Conservation (phyloP, 2,113 vertebrate genomes). For the Misgurnus anguillicaudatus region DNA sequence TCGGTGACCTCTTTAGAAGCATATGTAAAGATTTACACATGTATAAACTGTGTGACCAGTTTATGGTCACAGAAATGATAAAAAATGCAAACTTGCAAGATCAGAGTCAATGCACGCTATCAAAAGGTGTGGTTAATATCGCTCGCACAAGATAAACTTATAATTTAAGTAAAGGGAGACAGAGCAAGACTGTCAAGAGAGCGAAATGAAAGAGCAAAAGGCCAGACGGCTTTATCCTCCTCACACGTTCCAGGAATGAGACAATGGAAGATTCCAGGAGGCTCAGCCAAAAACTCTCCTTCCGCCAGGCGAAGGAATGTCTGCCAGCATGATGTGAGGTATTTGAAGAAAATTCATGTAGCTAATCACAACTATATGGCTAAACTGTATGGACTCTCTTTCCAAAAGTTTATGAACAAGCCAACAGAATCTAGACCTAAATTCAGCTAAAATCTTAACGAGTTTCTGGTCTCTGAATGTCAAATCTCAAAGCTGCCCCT, state of each 20-base stretch:
- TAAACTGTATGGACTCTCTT: neutral
- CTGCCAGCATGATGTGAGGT: conserved; percentile 34
- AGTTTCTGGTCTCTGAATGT: too few species aligned
- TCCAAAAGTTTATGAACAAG: neutral
- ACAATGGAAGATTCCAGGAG: conserved; percentile 69
- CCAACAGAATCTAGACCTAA: too few species aligned
- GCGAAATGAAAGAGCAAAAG: conserved; percentile 54
- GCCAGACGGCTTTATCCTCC: conserved; percentile 60
- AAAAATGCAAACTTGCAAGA: neutral
- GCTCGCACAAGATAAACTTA: neutral
- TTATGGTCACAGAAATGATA: neutral
- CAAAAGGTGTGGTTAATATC: neutral
- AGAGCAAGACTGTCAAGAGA: conserved; percentile 15
- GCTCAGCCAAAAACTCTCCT: conserved; percentile 27
- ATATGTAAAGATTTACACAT: conserved; percentile 30
- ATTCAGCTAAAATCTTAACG: too few species aligned
- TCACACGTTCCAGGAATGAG: conserved; percentile 61
- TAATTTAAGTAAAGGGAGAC: conserved; percentile 8
- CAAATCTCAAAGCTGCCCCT: too few species aligned
- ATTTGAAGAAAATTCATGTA: conserved; percentile 25
- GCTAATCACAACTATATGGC: conserved; percentile 26
- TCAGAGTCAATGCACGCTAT: neutral
- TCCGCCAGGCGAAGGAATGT: conserved; percentile 41
- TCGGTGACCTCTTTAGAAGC: conserved; percentile 31
- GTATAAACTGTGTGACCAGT: neutral